Base-by-base conservation (phyloP, 2,113 vertebrate species). In the Boulengeromyrus knoepffleri region DNA sequence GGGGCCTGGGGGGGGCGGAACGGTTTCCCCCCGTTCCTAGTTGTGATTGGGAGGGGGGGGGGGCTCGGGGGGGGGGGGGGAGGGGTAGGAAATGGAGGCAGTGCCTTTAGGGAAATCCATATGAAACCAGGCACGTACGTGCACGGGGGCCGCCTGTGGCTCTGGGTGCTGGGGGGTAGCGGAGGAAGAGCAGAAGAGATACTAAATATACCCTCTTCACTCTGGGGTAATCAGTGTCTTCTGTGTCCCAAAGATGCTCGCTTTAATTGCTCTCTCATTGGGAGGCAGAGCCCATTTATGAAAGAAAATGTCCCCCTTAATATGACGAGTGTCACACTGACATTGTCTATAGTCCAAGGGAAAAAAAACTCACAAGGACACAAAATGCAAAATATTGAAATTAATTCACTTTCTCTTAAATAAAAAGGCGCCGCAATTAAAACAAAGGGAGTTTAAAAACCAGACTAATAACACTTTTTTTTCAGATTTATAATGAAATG, bases 241-340 rank as follows among this genome's bases (percentile, higher is more conserved):
- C 93, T 90, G 91, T 94, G 91, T 92, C 94, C 94, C 94, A 94
- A 94, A 95, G 94, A 95, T 93, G 92, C 93, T 92, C 92, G 9
- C 90, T 95, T 93, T 96, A 96, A 95, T 95, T 96, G 94, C 93
- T 92, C 93, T 93, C 93, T 95, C 95, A 96, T 95, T 95, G 95
- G 62, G 95, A 93, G 88, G 91, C 91, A 91, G 92, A 93, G 93
- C 94, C 94, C 94, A 93, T 92, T 92, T 90, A 17, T 70, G 31
- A 90, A 45, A 49, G 84, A 70, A 31, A 90, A 62, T 89, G 91
- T 91, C 91, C 87, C 90, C 92, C 91, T 91, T 90, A 90, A 92
- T 92, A 90, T 92, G 91, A 88, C 89, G 90, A 91, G 90, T 47
- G 90, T 90, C 90, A 92, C 91, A 89, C 88, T 93, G 92, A 93